Conservation (phyloP, 2,113 vertebrate genomes). For the Ellobius talpinus region DNA sequence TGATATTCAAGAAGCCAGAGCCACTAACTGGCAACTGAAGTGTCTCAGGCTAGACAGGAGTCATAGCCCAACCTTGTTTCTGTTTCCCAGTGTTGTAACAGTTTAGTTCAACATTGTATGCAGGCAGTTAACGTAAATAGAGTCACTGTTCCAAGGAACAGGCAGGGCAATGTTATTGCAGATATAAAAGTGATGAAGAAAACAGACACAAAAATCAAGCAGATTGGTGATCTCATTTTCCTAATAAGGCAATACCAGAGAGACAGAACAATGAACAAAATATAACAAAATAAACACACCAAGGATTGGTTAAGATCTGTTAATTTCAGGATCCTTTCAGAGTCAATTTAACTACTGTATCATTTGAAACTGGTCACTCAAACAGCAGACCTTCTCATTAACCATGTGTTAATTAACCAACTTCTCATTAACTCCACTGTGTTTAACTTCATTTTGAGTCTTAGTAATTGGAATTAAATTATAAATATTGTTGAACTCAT, state of each 20-base stretch:
- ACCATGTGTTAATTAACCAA: too few species aligned
- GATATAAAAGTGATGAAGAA: neutral
- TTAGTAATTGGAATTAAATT: neutral
- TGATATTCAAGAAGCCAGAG: neutral
- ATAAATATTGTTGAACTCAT: neutral
- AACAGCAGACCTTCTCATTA: neutral
- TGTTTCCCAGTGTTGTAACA: neutral
- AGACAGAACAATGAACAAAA: neutral
- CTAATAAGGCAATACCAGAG: neutral
- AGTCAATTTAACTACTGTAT: neutral
- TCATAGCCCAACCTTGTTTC: neutral
- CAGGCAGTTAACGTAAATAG: neutral
- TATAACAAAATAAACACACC: neutral
- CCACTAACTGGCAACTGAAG: neutral
- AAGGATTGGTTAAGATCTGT: neutral
- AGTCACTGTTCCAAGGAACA: neutral
- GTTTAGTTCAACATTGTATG: neutral
- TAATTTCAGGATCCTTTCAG: neutral
- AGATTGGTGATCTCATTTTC: neutral
- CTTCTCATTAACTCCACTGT: neutral
- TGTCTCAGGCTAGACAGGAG: neutral
- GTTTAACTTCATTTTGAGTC: neutral
- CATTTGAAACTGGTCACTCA: neutral
- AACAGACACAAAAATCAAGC: neutral
- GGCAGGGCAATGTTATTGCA: neutral